Evolutionary conservation across 1,140 invertebrate genomes (phyloP).

Genomic region (Drosophila varians): DNA sequence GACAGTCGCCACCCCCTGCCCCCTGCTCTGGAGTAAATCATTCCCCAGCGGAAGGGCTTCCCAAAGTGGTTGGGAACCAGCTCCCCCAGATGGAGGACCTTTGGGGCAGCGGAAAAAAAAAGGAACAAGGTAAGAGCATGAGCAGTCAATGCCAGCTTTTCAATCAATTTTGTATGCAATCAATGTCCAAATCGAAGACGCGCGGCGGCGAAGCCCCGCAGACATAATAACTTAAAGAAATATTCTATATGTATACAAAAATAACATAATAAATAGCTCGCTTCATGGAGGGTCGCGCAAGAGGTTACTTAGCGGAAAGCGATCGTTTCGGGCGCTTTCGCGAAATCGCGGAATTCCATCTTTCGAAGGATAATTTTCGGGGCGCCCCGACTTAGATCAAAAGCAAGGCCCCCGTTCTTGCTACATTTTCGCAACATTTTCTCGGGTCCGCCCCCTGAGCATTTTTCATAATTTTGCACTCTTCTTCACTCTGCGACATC

Average conservation of each 20-base stretch:
- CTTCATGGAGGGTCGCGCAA: not conserved
- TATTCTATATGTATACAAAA: not conserved
- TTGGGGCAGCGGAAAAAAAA: not conserved
- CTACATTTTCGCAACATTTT: constrained; percentile 22
- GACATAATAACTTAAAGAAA: constrained; percentile 21
- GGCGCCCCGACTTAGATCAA: constrained; percentile 10
- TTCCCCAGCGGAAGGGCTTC: constrained; percentile 39
- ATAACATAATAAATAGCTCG: not conserved
- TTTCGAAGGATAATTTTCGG: constrained; percentile 8
- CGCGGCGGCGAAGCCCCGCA: constrained; percentile 54
- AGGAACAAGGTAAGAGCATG: constrained; percentile 12
- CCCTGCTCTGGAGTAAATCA: constrained; percentile 7
- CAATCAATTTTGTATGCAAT: constrained; percentile 79
- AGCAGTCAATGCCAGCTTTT: constrained; percentile 47
- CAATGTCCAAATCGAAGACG: constrained; percentile 77
- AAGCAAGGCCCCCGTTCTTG: constrained; percentile 5
- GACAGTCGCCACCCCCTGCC: constrained; percentile 35
- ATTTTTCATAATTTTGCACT: constrained; percentile 41
- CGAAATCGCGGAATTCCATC: constrained; percentile 7
- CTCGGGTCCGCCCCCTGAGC: constrained; percentile 15
- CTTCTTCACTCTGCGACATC: constrained; percentile 10
- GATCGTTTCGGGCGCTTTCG: constrained; percentile 14
- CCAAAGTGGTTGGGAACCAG: constrained; percentile 29
- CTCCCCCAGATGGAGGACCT: not conserved
- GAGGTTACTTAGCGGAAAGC: constrained; percentile 13